Evolutionary conservation across 2,888 invertebrate species (phyloP).

Genomic region (Disparrhopalites patrizii): DNA sequence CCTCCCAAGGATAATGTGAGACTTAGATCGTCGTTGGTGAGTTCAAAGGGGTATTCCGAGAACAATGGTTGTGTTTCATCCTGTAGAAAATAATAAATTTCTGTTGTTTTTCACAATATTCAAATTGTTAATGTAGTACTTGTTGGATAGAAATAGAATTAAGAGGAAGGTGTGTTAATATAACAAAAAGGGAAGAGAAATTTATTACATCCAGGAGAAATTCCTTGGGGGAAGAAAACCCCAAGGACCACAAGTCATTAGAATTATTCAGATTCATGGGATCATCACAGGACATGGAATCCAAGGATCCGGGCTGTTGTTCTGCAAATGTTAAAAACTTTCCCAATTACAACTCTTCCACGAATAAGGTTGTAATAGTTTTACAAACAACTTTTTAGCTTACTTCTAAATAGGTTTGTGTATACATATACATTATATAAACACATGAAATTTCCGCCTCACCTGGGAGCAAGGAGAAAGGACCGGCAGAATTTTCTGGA

Average conservation of each 20-base stretch:
- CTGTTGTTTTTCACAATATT: neutral
- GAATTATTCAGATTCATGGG: neutral
- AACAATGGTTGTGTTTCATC: conserved; percentile 21
- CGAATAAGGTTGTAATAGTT: too few species aligned
- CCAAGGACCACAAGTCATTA: conserved; percentile 9
- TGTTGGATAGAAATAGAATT: too few species aligned
- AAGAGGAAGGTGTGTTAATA: too few species aligned
- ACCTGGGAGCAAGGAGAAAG: neutral
- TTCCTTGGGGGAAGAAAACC: conserved; percentile 6
- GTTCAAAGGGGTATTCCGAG: conserved; percentile 18
- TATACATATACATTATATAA: too few species aligned
- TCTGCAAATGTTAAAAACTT: too few species aligned
- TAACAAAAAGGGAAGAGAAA: too few species aligned
- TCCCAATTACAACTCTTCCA: too few species aligned
- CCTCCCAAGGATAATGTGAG: conserved; percentile 6
- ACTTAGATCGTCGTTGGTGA: conserved; percentile 11
- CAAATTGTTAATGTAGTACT: too few species aligned
- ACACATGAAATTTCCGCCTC: too few species aligned
- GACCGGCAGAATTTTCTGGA: neutral
- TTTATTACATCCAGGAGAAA: conserved; percentile 11
- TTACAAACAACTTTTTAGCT: too few species aligned
- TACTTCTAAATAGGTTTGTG: too few species aligned
- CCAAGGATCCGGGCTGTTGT: too few species aligned
- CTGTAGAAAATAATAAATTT: neutral
- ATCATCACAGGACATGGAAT: neutral